Evolutionary conservation across 2,888 invertebrate genomes (phyloP).

Genomic region (Pyralis farinalis): DNA sequence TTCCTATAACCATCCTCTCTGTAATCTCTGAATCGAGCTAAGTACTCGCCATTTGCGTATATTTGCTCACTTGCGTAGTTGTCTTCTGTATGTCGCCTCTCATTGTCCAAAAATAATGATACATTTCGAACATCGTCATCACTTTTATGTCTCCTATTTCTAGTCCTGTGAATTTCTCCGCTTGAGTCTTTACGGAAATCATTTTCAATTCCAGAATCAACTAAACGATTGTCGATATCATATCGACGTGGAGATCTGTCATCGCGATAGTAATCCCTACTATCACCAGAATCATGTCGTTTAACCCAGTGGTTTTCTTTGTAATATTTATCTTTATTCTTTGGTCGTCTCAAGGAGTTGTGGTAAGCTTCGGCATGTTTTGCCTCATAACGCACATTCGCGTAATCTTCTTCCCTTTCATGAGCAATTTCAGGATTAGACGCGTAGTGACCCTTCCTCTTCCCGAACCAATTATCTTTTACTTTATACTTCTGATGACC

Average conservation of each 20-base stretch:
- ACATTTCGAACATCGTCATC: conserved; percentile 86
- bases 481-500: conserved; percentile 70
- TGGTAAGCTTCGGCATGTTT: conserved; percentile 76
- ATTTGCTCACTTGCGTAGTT: conserved; percentile 75
- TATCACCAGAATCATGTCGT: conserved; percentile 72
- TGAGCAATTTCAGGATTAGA: conserved; percentile 83
- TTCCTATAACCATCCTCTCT: conserved; percentile 60
- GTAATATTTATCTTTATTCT: conserved; percentile 67
- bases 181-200: conserved; percentile 88
- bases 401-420: conserved; percentile 71
- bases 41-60: conserved; percentile 67
- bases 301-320: conserved; percentile 56
- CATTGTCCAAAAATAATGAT: conserved; percentile 86
- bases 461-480: conserved; percentile 67
- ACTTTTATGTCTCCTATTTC: conserved; percentile 75
- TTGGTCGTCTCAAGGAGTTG: conserved; percentile 82
- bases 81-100: conserved; percentile 87
- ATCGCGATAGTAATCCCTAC: conserved; percentile 68
- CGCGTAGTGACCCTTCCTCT: conserved; percentile 77
- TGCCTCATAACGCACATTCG: conserved; percentile 59
- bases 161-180: conserved; percentile 66
- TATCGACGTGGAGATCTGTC: conserved; percentile 66
- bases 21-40: conserved; percentile 54
- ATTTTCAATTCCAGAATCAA: conserved; percentile 91
- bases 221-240: conserved; percentile 82